Base-by-base conservation (phyloP, 2,797 vertebrate genomes). In the Enteromius radiatus region DNA sequence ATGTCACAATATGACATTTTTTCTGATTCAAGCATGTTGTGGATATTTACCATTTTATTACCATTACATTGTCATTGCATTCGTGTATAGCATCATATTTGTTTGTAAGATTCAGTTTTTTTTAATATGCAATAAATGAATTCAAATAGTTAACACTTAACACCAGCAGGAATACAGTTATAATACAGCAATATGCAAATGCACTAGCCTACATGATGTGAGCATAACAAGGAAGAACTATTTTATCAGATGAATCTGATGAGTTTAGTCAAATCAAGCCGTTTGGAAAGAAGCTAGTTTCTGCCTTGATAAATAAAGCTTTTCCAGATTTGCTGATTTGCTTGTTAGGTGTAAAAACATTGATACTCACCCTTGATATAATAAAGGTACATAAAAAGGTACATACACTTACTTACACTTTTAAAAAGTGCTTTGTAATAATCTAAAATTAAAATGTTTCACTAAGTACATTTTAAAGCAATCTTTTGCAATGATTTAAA, bases 221-320 rank as follows among this genome's bases (percentile, higher is more conserved):
- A 43, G 17, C 59, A 41, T n/a, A n/a, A 49, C 43, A 54, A 36
- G 70, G 71, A 82, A 43, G 17, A 14, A 8, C 21, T 33, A 11
- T 38, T 80, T 71, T 47, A 61, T 47, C 78, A 80, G 38, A 80
- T 65, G 21, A 41, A 45, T 70, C 67, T 61, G 26, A 4, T 4
- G 26, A 70, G 19, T 71, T 45, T 31, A 80, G 26, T 70, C 67
- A 80, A 73, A 80, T 73, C 14, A 36, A 47, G 11, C 11, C 19
- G 5, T 14, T 12, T 33, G 21, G 76, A 19, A 31, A 52, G n/a
- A 67, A 68, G 5, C 8, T 23, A n/a, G 43, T 65, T 61, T 47
- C 43, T 47, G 43, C 6, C 9, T 38, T 68, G 36, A 59, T 76
- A 23, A 23, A 6, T 36, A 69, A 1, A 19, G 31, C 33, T 23